phyloP scores from a whole-genome alignment of 2,113 vertebrate genomes.

The Ceuthmochares aereus region DNA sequence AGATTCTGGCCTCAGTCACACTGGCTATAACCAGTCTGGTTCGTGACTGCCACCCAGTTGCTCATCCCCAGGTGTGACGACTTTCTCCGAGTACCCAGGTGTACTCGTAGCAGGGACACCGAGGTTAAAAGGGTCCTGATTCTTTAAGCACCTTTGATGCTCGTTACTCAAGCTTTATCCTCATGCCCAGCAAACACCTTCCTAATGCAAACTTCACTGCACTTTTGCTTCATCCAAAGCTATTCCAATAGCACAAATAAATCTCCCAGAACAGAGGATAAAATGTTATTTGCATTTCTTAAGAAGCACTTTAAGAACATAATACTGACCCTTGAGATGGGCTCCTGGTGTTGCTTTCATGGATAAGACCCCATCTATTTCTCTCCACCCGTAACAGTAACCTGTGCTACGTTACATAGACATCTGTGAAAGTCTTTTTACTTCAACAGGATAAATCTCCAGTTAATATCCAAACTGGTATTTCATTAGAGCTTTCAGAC shows the following conservation, averaged over 20 bases:
- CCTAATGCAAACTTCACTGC: background rate
- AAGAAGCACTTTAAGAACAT: background rate
- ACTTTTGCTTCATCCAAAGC: background rate
- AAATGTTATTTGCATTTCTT: background rate
- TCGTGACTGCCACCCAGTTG: fast-evolving
- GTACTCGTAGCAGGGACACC: background rate
- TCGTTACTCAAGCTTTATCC: background rate
- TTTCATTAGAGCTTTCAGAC: conserved; percentile 76
- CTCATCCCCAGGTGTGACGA: fast-evolving
- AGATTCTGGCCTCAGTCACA: fast-evolving
- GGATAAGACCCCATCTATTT: background rate
- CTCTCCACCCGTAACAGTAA: background rate
- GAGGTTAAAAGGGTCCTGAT: background rate
- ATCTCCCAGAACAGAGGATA: background rate
- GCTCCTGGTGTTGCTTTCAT: background rate
- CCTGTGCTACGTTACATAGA: background rate
- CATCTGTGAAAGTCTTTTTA: background rate
- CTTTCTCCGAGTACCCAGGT: background rate
- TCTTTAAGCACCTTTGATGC: background rate
- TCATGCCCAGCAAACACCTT: background rate
- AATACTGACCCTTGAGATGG: background rate
- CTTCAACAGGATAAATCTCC: conserved; percentile 73
- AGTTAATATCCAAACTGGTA: conserved; percentile 81
- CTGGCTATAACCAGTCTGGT: background rate
- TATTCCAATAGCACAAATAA: background rate